Evolutionary conservation across 2,888 invertebrate species (phyloP), one percentile per base, ranked within the genome.

Genomic region (Pogonocherus hispidulus): DNA sequence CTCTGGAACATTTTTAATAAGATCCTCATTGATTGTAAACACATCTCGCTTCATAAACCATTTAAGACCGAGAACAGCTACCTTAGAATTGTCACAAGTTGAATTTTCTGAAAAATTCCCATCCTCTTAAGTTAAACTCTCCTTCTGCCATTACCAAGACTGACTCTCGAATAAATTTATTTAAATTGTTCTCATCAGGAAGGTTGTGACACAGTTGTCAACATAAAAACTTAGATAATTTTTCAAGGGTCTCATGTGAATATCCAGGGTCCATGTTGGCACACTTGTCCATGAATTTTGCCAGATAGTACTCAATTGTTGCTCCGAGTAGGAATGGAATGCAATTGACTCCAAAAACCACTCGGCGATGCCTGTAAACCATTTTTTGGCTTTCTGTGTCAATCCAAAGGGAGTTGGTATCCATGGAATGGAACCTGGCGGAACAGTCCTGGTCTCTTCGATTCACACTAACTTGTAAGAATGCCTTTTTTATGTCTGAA

Each of bases 51-150:
- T 27, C 16, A 19, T 3, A 54, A 18, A 18, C 47, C 47, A 47
- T 19, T 47, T 47, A 9, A 47, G 18, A 16, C 47, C 47, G 6
- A 47, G 9, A 47, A 47, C 18, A 16, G 19, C n/a, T 1, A 47
- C 22, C 16, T 19, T 18, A 47, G 6, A n/a, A 8, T 27, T 8
- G 8, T 27, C 27, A 4, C 5, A 27, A 4, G 4, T 8, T 27
- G 27, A 27, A 27, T 27, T 27, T 35, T 11, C 19, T 19, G 67
- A 59, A 57, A n/a, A 37, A 59, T 66, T 69, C 62, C 20, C 47
- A 47, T 11, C 20, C 47, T 20, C 20, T 47, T 19, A 11, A 18
- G 20, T 20, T 11, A 19, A 20, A 47, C 19, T 46, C 5, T 8
- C 5, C 27, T 6, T 27, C 27, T 6, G 27, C 1, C 27, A 27